These are phyloP conservation scores for Lutraria lutraria DNA, from an alignment of 2,888 invertebrate genomes.

Conservation along the genomic window DNA sequence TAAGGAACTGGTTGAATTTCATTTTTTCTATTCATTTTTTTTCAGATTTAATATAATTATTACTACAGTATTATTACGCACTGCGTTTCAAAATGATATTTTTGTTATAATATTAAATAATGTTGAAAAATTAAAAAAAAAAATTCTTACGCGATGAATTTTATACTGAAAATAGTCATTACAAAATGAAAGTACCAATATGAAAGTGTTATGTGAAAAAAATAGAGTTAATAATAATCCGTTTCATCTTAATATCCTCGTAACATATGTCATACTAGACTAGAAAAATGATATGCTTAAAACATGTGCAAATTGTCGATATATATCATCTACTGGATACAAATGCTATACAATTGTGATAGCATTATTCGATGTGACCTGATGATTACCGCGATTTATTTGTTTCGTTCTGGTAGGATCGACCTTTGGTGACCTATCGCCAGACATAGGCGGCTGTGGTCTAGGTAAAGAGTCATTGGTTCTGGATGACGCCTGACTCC, in stretches of 20 bases:
- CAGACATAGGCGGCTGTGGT: slow-evolving; percentile 26
- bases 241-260: neutral
- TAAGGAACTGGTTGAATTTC: no score
- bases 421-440: slow-evolving; percentile 53
- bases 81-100: no score
- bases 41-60: no score
- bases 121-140: no score
- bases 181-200: slow-evolving; percentile 2
- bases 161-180: neutral
- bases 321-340: neutral
- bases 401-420: slow-evolving; percentile 59
- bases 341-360: slow-evolving; percentile 80
- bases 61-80: no score
- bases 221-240: neutral
- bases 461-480: slow-evolving; percentile 32
- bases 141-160: no score
- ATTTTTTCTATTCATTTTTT: no score
- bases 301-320: slow-evolving; percentile 28
- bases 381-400: slow-evolving; percentile 68
- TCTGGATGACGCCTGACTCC: slow-evolving; percentile 48
- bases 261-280: neutral
- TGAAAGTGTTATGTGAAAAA: neutral
- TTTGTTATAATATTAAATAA: no score
- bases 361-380: slow-evolving; percentile 78
- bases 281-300: slow-evolving; percentile 28